Evolutionary conservation across 2,113 vertebrate genomes (phyloP).

Genomic region (Entelurus aequoreus): DNA sequence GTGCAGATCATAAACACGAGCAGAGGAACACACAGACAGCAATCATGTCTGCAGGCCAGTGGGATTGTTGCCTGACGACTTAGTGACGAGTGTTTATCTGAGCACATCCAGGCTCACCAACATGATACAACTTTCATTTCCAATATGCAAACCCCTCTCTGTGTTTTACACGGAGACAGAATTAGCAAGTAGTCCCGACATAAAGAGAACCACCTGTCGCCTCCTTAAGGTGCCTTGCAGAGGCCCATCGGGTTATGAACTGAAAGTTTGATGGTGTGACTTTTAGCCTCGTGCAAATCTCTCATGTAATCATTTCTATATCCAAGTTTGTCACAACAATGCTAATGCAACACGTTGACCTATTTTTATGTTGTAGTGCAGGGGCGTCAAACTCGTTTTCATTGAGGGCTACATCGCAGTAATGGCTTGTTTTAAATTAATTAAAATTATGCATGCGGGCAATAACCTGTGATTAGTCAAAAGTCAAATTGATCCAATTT

Average conservation of each 20-base stretch:
- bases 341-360: too few species aligned
- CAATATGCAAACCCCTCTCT: background rate
- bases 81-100: slow-evolving; percentile 46
- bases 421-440: too few species aligned
- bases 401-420: too few species aligned
- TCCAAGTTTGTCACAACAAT: too few species aligned
- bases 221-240: slow-evolving; percentile 1
- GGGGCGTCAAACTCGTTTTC: too few species aligned
- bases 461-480: too few species aligned
- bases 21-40: background rate
- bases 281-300: slow-evolving; percentile 20
- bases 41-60: slow-evolving; percentile 12
- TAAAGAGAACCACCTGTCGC: slow-evolving; percentile 27
- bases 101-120: slow-evolving; percentile 27
- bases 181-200: slow-evolving; percentile 32
- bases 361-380: too few species aligned
- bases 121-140: slow-evolving; percentile 12
- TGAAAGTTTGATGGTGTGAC: slow-evolving; percentile 30
- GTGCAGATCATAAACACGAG: background rate
- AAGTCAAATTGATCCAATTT: too few species aligned
- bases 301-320: too few species aligned
- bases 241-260: slow-evolving; percentile 35
- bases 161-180: slow-evolving; percentile 5
- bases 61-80: slow-evolving; percentile 35
- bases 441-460: too few species aligned